phyloP scores from a whole-genome alignment of 2,888 invertebrate species.

The Crepidodera aurea region DNA sequence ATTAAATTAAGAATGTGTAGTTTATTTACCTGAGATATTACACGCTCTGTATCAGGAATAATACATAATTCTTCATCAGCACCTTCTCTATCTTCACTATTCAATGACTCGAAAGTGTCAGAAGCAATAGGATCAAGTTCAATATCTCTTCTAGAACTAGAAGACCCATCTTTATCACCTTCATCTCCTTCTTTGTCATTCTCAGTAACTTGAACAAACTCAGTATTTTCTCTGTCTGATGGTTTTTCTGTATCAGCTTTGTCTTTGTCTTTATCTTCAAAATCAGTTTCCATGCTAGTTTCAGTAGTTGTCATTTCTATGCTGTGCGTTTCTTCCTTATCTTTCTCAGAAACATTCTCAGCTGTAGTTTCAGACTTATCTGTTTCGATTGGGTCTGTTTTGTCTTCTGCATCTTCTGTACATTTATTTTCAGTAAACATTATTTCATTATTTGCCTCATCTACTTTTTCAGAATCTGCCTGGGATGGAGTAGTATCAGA shows the following conservation, averaged over 20 bases:
- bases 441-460: neutral
- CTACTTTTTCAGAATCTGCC: constrained; percentile 11
- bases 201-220: constrained; percentile 47
- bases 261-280: constrained; percentile 49
- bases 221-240: constrained; percentile 47
- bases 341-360: neutral
- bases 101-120: constrained; percentile 45
- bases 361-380: neutral
- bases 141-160: constrained; percentile 20
- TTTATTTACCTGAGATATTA: constrained; percentile 68
- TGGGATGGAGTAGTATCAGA: constrained; percentile 8
- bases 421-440: neutral
- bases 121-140: constrained; percentile 47
- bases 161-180: constrained; percentile 22
- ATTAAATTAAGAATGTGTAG: no score
- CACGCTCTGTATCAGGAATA: constrained; percentile 73
- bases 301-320: neutral
- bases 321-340: neutral
- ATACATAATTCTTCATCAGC: constrained; percentile 75
- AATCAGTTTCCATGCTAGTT: constrained; percentile 28
- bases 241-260: constrained; percentile 24
- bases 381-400: neutral
- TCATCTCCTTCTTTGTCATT: constrained; percentile 42
- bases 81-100: constrained; percentile 60
- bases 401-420: neutral